Base-by-base conservation (phyloP, 1,140 invertebrate species). In the Bombyx mandarina region DNA sequence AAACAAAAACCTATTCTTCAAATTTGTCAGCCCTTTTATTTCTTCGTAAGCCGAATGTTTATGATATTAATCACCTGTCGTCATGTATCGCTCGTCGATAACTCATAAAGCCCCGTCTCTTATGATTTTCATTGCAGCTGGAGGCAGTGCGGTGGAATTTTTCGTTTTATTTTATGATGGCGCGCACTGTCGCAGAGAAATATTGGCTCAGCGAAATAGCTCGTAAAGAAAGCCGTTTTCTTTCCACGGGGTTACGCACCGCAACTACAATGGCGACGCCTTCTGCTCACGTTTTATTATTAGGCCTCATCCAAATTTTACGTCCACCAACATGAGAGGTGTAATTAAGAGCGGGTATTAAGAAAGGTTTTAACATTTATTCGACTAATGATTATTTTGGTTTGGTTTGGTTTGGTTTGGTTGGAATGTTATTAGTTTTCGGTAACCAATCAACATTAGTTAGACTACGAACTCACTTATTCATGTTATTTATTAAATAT, bases 131-230 rank as follows among this genome's bases (percentile, higher is more conserved):
- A 84, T 82, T 69, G 79, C 77, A 61, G 75, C 78, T 75, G 64
- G 67, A 71, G 73, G 74, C 68, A 77, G 75, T 72, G 69, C 71
- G 74, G 70, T 75, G 81, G 83, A 86, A 86, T 86, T 86, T 86
- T 86, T 86, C 83, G 83, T 86, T 86, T 86, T 86, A 86, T 84
- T 86, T 86, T 86, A 86, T 84, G 83, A 77, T 77, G 73, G 78
- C 76, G 79, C 80, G 83, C 79, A 79, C 83, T 84, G 83, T 84
- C 81, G 80, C 79, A 76, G 68, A 83, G 83, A 84, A 83, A 86
- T 86, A 86, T 84, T 86, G 83, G 83, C 78, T 86, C 79, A 69
- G 69, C 79, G 79, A 77, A 86, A 86, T 86, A 82, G 83, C 77
- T 86, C 83, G 81, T 86, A 86, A 86, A 84, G 83, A 79, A 80